phyloP scores from a whole-genome alignment of 2,113 vertebrate genomes.

The Elgaria multicarinata region DNA sequence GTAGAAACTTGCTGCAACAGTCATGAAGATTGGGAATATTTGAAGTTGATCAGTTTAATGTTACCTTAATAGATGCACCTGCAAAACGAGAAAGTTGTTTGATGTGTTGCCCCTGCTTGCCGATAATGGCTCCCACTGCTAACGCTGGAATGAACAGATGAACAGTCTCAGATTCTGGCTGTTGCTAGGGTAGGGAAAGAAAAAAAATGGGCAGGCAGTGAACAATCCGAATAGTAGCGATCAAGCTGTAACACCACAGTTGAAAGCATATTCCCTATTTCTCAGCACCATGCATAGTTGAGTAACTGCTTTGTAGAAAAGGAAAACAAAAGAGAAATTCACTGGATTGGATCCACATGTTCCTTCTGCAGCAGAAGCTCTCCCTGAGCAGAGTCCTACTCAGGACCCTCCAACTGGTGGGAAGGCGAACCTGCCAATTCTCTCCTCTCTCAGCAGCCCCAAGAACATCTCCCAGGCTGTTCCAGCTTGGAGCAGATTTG shows the following conservation, averaged over 20 bases:
- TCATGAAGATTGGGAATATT: conserved; percentile 42
- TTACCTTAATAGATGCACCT: conserved; percentile 97
- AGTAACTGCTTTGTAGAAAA: conserved; percentile 43
- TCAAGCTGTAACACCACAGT: conserved; percentile 33
- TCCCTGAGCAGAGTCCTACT: too few relatives aligned
- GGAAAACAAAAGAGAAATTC: conserved; percentile 11
- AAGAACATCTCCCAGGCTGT: too few relatives aligned
- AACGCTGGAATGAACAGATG: conserved; percentile 97
- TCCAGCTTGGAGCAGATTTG: not conserved
- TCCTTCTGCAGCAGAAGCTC: too few relatives aligned
- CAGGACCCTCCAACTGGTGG: too few relatives aligned
- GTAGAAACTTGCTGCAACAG: conserved; percentile 61
- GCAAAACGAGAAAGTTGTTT: conserved; percentile 98
- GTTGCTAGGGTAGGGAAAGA: conserved; percentile 78
- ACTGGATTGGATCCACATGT: conserved; percentile 27
- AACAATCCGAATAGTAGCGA: conserved; percentile 58
- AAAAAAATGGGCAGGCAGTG: conserved; percentile 57
- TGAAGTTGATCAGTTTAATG: conserved; percentile 51
- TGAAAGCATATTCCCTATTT: not conserved
- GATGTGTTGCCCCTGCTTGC: conserved; percentile 99
- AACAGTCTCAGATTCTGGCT: conserved; percentile 94
- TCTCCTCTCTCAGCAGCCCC: too few relatives aligned
- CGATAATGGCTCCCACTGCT: conserved; percentile 97
- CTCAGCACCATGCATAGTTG: not conserved
- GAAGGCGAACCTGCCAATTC: too few relatives aligned